Evolutionary conservation across 2,888 invertebrate species (phyloP).

Genomic region (Pachliopta kotzebuea): DNA sequence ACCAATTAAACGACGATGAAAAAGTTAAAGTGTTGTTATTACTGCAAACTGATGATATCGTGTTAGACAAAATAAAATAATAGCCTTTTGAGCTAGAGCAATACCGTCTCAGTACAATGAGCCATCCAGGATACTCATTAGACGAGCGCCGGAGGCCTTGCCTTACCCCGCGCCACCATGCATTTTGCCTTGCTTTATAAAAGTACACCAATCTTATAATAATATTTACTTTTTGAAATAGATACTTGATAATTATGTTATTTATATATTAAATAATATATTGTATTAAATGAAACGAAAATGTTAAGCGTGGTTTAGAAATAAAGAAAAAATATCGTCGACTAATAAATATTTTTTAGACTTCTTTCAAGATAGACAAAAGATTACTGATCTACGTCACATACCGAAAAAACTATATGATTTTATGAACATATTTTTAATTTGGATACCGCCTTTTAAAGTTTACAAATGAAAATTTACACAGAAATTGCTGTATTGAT

Average conservation of each 20-base stretch:
- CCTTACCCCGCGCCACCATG: conserved; percentile 19
- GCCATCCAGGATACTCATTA: conserved; percentile 78
- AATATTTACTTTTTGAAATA: background rate
- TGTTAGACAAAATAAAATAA: conserved; percentile 63
- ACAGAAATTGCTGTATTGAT: conserved; percentile 4
- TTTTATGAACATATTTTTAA: too few relatives aligned
- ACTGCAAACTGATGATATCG: background rate
- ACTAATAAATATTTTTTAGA: too few relatives aligned
- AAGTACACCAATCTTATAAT: conserved; percentile 2
- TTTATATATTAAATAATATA: background rate
- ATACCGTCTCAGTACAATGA: conserved; percentile 76
- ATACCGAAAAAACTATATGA: too few relatives aligned
- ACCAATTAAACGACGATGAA: background rate
- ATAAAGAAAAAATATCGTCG: too few relatives aligned
- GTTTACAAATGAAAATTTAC: background rate
- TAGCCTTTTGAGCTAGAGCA: conserved; percentile 59
- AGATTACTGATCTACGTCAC: too few relatives aligned
- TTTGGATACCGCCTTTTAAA: background rate
- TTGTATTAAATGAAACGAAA: background rate
- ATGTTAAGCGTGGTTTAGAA: background rate
- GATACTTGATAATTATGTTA: background rate
- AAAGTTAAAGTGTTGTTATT: background rate
- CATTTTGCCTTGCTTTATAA: conserved; percentile 41
- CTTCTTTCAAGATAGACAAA: too few relatives aligned
- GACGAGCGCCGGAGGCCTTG: conserved; percentile 67